A percentile compares a stretch with the other conserved stretches of the same genome.
Conservation (phyloP, 2,888 invertebrate genomes). For the Blera fallax region DNA sequence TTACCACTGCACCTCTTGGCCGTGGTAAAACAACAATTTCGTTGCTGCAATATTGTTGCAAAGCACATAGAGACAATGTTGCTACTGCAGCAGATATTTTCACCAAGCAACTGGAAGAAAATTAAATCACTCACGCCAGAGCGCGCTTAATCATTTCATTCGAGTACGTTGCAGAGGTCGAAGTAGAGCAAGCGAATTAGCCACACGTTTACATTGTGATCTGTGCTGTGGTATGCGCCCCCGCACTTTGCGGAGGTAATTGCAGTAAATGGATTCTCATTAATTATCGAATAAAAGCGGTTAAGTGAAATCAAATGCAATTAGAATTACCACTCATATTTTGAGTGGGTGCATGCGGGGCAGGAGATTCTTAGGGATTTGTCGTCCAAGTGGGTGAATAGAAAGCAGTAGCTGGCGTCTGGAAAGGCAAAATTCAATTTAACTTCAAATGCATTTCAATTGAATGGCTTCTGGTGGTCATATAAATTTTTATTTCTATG, state of each 20-base stretch:
- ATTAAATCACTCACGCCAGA: conserved; percentile 61
- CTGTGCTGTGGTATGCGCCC: conserved; percentile 43
- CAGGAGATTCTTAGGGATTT: not conserved
- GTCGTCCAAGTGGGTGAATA: not conserved
- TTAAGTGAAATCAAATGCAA: conserved; percentile 19
- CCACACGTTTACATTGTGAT: conserved; percentile 48
- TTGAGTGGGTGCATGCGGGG: not conserved
- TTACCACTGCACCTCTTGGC: not conserved
- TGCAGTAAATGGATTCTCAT: conserved; percentile 56
- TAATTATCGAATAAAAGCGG: conserved; percentile 54
- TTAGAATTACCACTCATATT: not conserved
- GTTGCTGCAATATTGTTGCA: conserved; percentile 50
- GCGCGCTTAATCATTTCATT: conserved; percentile 43
- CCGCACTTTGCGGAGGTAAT: conserved; percentile 56
- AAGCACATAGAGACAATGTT: conserved; percentile 25
- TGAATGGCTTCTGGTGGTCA: not conserved
- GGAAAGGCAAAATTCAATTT: not conserved
- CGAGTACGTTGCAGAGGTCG: conserved; percentile 11
- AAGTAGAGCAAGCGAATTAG: conserved; percentile 55
- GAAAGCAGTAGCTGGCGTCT: not conserved
- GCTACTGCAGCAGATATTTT: not conserved
- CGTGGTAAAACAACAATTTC: conserved; percentile 9
- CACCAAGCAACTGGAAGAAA: conserved; percentile 47
- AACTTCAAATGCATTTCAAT: not conserved
- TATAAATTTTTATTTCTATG: too few relatives aligned